phyloP scores from a whole-genome alignment of 2,113 vertebrate genomes.

The Colius striatus region DNA sequence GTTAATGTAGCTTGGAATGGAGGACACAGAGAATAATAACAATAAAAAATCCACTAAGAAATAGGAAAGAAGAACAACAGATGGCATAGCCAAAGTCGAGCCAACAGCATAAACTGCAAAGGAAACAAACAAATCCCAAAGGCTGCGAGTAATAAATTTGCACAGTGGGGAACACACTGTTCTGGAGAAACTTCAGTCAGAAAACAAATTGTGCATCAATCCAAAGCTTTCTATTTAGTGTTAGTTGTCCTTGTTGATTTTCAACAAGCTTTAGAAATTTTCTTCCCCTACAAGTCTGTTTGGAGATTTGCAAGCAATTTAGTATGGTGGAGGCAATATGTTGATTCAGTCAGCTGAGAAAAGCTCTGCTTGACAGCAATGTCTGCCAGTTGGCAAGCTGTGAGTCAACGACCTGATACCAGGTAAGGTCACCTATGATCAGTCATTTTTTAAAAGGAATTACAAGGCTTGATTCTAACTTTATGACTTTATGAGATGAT shows the following conservation, averaged over 20 bases:
- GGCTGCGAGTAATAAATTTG: slow-evolving; percentile 58
- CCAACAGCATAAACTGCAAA: slow-evolving; percentile 46
- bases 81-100: slow-evolving; percentile 54
- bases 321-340: neutral
- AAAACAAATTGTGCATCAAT: slow-evolving; percentile 58
- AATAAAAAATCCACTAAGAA: slow-evolving; percentile 7
- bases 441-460: neutral
- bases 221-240: slow-evolving; percentile 28
- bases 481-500: neutral
- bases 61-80: slow-evolving; percentile 51
- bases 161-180: slow-evolving; percentile 56
- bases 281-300: neutral
- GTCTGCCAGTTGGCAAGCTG: neutral
- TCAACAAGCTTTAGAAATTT: neutral
- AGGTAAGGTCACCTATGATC: neutral
- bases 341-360: neutral
- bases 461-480: neutral
- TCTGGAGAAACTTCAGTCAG: slow-evolving; percentile 63
- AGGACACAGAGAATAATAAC: neutral
- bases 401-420: neutral
- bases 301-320: neutral
- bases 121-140: slow-evolving; percentile 70
- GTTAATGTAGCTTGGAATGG: slow-evolving; percentile 41
- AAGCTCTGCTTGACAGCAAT: neutral
- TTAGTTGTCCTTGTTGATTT: slow-evolving; percentile 35